Base-by-base conservation (phyloP, 1,140 invertebrate species). In the Latrodectus geometricus region DNA sequence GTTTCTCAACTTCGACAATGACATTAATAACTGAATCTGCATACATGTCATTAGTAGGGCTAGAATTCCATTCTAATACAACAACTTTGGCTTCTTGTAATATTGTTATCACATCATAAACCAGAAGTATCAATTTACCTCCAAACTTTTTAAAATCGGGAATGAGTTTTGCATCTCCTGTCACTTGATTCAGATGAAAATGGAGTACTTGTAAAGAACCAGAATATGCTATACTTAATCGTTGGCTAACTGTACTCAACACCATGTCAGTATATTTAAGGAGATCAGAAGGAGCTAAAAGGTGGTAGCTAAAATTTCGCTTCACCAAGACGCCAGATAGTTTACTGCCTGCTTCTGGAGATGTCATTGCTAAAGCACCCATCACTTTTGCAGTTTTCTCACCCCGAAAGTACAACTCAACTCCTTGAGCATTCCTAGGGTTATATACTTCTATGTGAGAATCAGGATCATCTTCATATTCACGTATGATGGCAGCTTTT, bases 311-410 rank as follows among this genome's bases (percentile, higher is more conserved):
- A 90, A 99, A 99, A 91, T 99, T 99, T 61, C 97, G 93, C 90
- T 99, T 99, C 0, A 99, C 97, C 50, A 99, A 92, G 86, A 99
- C 95, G 0, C 98, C 99, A 11, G 97, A 97, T 4, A 99, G 92
- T 76, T 93, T 93, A 70, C 95, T 93, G 9, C 95, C 95, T 7
- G 96, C 94, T 89, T 94, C 94, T 0, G 97, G 96, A 48, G 94
- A 94, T 66, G 96, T 94, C 88, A 96, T 93, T 0, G 98, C 98
- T 66, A 99, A 91, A 11, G 93, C 93, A 0, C 98, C 98, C 94
- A 99, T 98, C 21, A 96, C 96, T 93, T 99, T 99, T 0, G 98
- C 98, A 14, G 97, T 98, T 92, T 98, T 99, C 91, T 99, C 98
- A 20, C 98, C 98, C 69, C 97, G 92, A 91, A 99, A 99, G 90